phyloP scores from a whole-genome alignment of 2,113 vertebrate genomes.

The Heterotilapia buettikoferi region DNA sequence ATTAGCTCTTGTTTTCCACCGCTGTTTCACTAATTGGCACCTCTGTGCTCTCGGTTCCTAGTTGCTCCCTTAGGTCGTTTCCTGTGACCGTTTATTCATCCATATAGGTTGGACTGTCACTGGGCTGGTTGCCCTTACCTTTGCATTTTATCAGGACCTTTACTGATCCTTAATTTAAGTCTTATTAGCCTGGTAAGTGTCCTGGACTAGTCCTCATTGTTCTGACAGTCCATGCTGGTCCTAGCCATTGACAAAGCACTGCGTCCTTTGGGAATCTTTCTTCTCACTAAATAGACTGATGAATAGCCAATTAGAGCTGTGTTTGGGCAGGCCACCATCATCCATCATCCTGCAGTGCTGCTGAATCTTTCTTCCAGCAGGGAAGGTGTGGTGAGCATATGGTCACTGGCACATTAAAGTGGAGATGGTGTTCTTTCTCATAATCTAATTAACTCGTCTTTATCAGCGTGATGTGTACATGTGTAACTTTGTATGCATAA shows the following conservation, averaged over 20 bases:
- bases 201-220: background rate
- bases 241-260: background rate
- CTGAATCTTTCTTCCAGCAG: constrained; percentile 2
- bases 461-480: background rate
- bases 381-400: constrained; percentile 15
- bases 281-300: background rate
- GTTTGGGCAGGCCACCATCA: background rate
- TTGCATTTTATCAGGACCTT: background rate
- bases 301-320: constrained; percentile 30
- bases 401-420: background rate
- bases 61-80: background rate
- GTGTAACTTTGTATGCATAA: background rate
- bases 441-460: background rate
- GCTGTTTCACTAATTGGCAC: background rate
- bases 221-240: background rate
- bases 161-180: background rate
- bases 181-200: background rate
- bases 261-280: background rate
- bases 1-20: background rate
- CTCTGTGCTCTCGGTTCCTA: background rate
- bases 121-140: background rate
- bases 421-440: background rate
- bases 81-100: background rate
- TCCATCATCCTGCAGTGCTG: constrained; percentile 27
- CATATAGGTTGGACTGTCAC: background rate